Evolutionary conservation across 2,113 vertebrate genomes (phyloP).

Genomic region (Pontoporia blainvillei): DNA sequence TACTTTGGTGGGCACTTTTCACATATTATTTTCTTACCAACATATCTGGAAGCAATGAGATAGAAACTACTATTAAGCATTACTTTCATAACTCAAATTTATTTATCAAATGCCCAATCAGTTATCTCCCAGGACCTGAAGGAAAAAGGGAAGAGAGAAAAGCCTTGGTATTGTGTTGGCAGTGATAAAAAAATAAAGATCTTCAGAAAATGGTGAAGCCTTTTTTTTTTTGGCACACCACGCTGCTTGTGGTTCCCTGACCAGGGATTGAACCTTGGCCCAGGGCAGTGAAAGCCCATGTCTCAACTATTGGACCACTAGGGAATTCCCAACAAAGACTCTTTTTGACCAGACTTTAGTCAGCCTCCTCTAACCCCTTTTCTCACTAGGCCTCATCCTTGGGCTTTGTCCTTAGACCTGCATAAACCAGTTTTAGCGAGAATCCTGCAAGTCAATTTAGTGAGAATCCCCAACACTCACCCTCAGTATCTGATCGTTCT

Average conservation of each 20-base stretch:
- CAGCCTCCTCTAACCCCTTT: background rate
- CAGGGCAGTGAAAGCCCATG: no score
- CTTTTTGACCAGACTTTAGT: background rate
- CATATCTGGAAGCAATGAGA: background rate
- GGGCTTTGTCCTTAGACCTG: background rate
- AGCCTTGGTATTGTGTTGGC: background rate
- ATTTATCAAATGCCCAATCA: background rate
- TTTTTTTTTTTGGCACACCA: no score
- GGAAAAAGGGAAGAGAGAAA: background rate
- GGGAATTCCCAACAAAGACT: background rate
- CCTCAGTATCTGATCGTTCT: background rate
- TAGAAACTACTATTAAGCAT: background rate
- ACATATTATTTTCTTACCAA: background rate
- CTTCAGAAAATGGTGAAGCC: background rate
- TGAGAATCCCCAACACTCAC: background rate
- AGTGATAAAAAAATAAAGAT: background rate
- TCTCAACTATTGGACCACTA: no score
- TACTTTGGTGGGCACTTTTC: background rate
- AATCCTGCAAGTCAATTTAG: background rate
- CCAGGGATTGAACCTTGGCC: no score
- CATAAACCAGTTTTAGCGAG: background rate
- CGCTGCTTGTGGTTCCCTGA: no score
- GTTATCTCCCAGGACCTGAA: background rate
- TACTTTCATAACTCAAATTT: background rate
- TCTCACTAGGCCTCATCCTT: background rate